A percentile compares a stretch with the other conserved stretches of the same genome.
Evolutionary conservation across 2,888 invertebrate genomes (phyloP).

Genomic region (Ennomos erosarius): DNA sequence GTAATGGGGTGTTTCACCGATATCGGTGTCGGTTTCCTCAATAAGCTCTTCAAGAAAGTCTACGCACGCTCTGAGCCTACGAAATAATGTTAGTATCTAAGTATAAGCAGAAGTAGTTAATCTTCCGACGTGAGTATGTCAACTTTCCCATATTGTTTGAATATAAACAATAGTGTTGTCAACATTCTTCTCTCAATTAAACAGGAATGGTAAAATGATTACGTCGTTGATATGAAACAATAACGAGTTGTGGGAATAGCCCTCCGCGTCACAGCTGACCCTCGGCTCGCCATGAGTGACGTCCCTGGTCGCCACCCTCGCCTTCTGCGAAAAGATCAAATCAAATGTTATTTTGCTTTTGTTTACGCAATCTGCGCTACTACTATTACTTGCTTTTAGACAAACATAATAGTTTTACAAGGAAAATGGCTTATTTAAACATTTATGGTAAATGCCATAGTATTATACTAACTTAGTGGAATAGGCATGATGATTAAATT

Average conservation of each 20-base stretch:
- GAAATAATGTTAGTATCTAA: too few relatives aligned
- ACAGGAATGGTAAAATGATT: slow-evolving; percentile 58
- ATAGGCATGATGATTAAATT: too few relatives aligned
- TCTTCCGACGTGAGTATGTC: slow-evolving; percentile 4
- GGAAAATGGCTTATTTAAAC: too few relatives aligned
- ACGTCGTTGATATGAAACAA: slow-evolving; percentile 64
- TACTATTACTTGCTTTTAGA: slow-evolving; percentile 6
- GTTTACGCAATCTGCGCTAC: slow-evolving; percentile 30
- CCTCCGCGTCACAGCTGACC: slow-evolving; percentile 58
- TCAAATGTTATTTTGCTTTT: slow-evolving; percentile 38
- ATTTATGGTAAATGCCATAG: too few relatives aligned
- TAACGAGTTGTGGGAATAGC: slow-evolving; percentile 74
- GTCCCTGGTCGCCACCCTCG: slow-evolving; percentile 42
- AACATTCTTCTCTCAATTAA: slow-evolving; percentile 49
- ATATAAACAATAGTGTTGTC: slow-evolving; percentile 32
- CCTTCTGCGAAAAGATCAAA: slow-evolving; percentile 43
- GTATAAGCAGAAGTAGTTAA: too few relatives aligned
- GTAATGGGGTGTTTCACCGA: too few relatives aligned
- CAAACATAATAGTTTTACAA: too few relatives aligned
- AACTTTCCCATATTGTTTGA: slow-evolving; percentile 27
- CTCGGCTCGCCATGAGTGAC: slow-evolving; percentile 57
- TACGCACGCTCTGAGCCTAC: too few relatives aligned
- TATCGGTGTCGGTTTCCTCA: too few relatives aligned
- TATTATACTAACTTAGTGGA: too few relatives aligned
- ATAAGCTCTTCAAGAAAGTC: too few relatives aligned